Percentiles rank a stretch among this genome's conserved stretches.
Conservation (phyloP, 2,888 invertebrate genomes). For the Drosophila yooni region DNA sequence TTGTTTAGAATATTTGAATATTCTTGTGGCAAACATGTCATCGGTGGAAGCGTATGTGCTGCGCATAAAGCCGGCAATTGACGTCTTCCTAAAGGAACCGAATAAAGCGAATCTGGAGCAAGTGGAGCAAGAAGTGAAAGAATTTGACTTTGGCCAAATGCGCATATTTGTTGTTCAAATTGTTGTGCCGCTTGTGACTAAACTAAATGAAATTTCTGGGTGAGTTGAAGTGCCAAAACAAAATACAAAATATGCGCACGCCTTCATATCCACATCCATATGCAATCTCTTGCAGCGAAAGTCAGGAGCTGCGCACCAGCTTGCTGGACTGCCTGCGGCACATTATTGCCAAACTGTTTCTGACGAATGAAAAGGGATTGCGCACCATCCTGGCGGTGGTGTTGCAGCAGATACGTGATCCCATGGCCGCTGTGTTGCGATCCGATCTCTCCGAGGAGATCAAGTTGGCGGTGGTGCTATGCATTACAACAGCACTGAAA, state of each 20-base stretch:
- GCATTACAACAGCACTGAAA: slow-evolving; percentile 75
- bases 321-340: slow-evolving; percentile 77
- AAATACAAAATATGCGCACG: background rate
- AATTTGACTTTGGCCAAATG: slow-evolving; percentile 77
- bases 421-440: slow-evolving; percentile 60
- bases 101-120: slow-evolving; percentile 65
- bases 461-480: slow-evolving; percentile 81
- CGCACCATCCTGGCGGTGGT: slow-evolving; percentile 80
- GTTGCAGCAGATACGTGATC: slow-evolving; percentile 81
- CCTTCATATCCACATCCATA: background rate
- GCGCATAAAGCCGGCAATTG: slow-evolving; percentile 81
- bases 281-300: slow-evolving; percentile 55
- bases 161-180: slow-evolving; percentile 82
- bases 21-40: slow-evolving; percentile 54
- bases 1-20: slow-evolving; percentile 9
- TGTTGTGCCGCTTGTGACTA: slow-evolving; percentile 81
- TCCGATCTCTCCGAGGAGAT: slow-evolving; percentile 83
- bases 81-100: slow-evolving; percentile 77
- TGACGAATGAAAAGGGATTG: slow-evolving; percentile 79
- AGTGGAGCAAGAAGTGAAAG: slow-evolving; percentile 73
- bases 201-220: slow-evolving; percentile 81
- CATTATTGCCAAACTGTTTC: slow-evolving; percentile 75
- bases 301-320: slow-evolving; percentile 81
- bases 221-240: slow-evolving; percentile 37
- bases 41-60: slow-evolving; percentile 78